phyloP scores from a whole-genome alignment of 2,113 vertebrate genomes.

The Acanthochromis polyacanthus region DNA sequence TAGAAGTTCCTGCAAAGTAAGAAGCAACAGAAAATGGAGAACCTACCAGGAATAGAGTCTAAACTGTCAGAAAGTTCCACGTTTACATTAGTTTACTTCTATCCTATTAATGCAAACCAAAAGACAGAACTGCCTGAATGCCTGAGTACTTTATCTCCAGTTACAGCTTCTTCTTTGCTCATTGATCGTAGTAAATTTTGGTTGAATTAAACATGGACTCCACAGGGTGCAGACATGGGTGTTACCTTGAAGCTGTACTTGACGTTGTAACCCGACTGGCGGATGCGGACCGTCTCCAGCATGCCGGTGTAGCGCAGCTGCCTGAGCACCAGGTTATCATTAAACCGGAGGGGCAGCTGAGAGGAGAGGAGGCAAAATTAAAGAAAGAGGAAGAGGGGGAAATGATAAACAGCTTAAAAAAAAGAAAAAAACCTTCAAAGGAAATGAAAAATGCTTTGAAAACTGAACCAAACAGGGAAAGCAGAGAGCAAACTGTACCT shows the following conservation, averaged over 20 bases:
- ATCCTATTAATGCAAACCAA: too few species aligned
- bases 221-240: not conserved
- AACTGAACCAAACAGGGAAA: constrained; percentile 33
- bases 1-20: too few species aligned
- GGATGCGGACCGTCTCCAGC: constrained; percentile 97
- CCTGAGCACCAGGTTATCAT: constrained; percentile 92
- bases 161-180: not conserved
- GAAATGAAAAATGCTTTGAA: constrained; percentile 56
- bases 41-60: too few species aligned
- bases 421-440: constrained; percentile 46
- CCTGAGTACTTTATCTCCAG: too few species aligned
- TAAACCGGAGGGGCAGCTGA: constrained; percentile 94
- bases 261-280: constrained; percentile 96
- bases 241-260: constrained; percentile 96
- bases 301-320: constrained; percentile 98
- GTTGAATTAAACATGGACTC: not conserved
- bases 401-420: constrained; percentile 55
- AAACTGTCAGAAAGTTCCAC: too few species aligned
- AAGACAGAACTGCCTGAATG: too few species aligned
- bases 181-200: not conserved
- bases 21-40: too few species aligned
- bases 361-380: constrained; percentile 43
- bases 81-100: too few species aligned
- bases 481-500: constrained; percentile 83
- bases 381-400: constrained; percentile 24